Evolutionary conservation across 2,888 invertebrate species (phyloP).

Genomic region (Diploptera punctata): DNA sequence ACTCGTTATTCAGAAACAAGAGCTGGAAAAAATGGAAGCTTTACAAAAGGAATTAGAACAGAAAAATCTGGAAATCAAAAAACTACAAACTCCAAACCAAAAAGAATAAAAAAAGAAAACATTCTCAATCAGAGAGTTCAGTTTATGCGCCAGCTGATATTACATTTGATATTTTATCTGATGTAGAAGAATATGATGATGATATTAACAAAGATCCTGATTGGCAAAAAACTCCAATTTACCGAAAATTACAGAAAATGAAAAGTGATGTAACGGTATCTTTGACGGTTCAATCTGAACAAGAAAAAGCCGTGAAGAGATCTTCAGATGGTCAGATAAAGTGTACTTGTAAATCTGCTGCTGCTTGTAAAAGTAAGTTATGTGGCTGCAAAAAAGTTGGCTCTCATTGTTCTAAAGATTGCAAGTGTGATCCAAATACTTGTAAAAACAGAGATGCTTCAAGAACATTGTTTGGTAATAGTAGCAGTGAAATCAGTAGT

Average conservation of each 20-base stretch:
- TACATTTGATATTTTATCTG: not conserved
- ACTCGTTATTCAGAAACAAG: conserved; percentile 40
- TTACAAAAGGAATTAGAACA: conserved; percentile 37
- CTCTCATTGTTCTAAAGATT: conserved; percentile 56
- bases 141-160: too few relatives aligned
- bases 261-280: too few relatives aligned
- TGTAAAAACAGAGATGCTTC: conserved; percentile 58
- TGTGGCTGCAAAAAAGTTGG: conserved; percentile 67
- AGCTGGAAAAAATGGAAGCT: conserved; percentile 41
- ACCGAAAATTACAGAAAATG: conserved; percentile 56
- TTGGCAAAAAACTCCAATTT: conserved; percentile 72
- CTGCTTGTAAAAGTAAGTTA: conserved; percentile 60
- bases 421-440: conserved; percentile 60
- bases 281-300: conserved; percentile 50
- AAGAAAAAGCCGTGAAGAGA: conserved; percentile 57
- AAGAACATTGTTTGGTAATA: too few relatives aligned
- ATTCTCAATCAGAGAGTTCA: too few relatives aligned
- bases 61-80: conserved; percentile 20
- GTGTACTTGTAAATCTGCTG: conserved; percentile 68
- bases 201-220: conserved; percentile 67
- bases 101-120: not conserved
- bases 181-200: conserved; percentile 52
- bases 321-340: conserved; percentile 63
- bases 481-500: too few relatives aligned
- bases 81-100: not conserved